Conservation (phyloP, 2,888 invertebrate genomes). For the Falcaria lacertinaria region DNA sequence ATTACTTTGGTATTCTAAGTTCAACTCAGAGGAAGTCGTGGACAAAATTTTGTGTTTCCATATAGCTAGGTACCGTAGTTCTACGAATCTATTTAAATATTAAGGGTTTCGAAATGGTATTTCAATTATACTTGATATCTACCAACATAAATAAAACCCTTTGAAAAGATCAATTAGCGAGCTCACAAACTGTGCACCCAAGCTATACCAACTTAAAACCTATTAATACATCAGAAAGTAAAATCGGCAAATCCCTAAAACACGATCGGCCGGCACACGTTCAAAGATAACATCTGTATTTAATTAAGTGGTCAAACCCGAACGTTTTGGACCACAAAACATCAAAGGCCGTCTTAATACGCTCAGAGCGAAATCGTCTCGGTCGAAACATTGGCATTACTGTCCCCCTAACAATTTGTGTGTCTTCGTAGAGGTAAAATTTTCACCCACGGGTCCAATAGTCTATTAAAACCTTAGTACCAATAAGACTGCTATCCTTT, state of each 20-base stretch:
- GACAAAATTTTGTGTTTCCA: too few species aligned
- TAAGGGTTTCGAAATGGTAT: too few species aligned
- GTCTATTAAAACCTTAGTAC: slow-evolving; percentile 62
- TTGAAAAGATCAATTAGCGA: not conserved
- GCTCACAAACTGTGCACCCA: slow-evolving; percentile 15
- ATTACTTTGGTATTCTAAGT: too few species aligned
- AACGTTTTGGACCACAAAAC: slow-evolving; percentile 58
- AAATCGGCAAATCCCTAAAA: slow-evolving; percentile 39
- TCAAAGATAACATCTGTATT: slow-evolving; percentile 55
- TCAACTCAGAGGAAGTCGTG: too few species aligned
- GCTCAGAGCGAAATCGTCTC: slow-evolving; percentile 68
- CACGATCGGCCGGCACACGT: slow-evolving; percentile 49
- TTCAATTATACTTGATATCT: not conserved
- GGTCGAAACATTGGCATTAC: slow-evolving; percentile 59
- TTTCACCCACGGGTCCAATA: slow-evolving; percentile 63
- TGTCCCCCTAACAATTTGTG: slow-evolving; percentile 50
- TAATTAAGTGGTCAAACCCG: slow-evolving; percentile 67
- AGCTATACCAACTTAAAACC: slow-evolving; percentile 12
- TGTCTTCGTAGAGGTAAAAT: slow-evolving; percentile 55
- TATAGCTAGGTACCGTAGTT: too few species aligned
- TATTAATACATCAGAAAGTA: slow-evolving; percentile 42
- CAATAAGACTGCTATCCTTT: slow-evolving; percentile 76
- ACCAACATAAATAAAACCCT: not conserved
- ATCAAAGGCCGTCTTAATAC: slow-evolving; percentile 76
- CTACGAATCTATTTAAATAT: too few species aligned